Evolutionary conservation across 2,113 vertebrate species (phyloP), one percentile per base, ranked within the genome.

Genomic region (Melanostigma gelatinosum): DNA sequence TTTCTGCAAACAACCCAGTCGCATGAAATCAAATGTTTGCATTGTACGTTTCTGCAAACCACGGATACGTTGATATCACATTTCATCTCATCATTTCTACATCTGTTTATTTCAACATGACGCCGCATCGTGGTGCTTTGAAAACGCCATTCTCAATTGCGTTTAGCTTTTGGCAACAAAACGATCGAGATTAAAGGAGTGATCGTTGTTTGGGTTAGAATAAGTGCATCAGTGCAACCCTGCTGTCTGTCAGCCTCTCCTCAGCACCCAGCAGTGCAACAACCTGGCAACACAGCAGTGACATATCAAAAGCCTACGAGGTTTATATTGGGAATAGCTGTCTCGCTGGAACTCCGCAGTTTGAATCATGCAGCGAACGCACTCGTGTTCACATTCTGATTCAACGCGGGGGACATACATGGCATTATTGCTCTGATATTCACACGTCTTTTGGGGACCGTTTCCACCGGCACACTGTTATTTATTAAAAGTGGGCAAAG

Each of bases 401-500:
- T 24, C 72, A 55, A 57, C 16, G 73, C 20, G 32, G 69, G 9
- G 2, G 44, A 40, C 70, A 46, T 50, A 63, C 62, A 20, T 68
- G 60, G 15, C 29, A 64, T 80, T 73, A 84, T 79, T 68, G 48
- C 40, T 12, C 52, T 67, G 82, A 82, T 79, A 77, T 79, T 60
- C 54, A 52, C 54, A 20, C 20, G 18, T 64, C 72, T 61, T 36
- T 34, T 38, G 24, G 66, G 40, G 65, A 84, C 54, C 46, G 12
- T 48, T 82, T 72, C 34, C 62, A 29, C 38, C 27, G 3, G 13
- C 57, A n/a, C 16, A 9, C 44, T 40, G 64, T 81, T 90, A 79
- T 87, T 85, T 72, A 83, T 86, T 10, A 50, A 70, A 74, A 75
- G 63, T 71, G 54, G 52, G 75, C 4, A 71, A 79, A 88, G 78